Evolutionary conservation across 2,888 invertebrate species (phyloP), one percentile per base, ranked within the genome.

Genomic region (Apeira syringaria): DNA sequence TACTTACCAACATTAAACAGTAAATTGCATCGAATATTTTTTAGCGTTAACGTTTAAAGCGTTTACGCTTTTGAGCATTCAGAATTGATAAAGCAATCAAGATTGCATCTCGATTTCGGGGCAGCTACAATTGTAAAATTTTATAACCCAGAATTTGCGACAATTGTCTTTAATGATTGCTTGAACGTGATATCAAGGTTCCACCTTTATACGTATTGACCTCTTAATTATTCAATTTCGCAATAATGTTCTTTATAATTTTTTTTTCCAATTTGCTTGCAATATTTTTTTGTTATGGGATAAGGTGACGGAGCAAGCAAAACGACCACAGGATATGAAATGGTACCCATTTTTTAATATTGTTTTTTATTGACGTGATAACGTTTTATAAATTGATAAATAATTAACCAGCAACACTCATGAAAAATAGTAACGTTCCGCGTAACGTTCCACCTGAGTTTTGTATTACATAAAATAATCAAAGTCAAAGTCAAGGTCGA

Each of bases 81-180:
- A 30, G 45, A 45, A 47, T 55, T 57, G 51, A 62, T 64, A 57
- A 57, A 61, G 59, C 48, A 57, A 62, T 61, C 56, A 50, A 55
- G 53, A 53, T 53, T 33, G 35, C 38, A 42, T 39, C 40, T 27
- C 47, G 53, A 30, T 37, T 47, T 46, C 38, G 50, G 43, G 47
- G 40, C 17, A 17, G 39, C 42, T 47, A 40, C 40, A 49, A 73
- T 68, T 76, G 76, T 84, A 80, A 82, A 84, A 69, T 78, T 82
- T 84, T 84, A 84, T 80, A 67, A 80, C 80, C 76, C 65, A 49
- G 57, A 70, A 82, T 83, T 84, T 79, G 67, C 64, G 63, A 74
- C 74, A 73, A 74, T 81, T 72, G 68, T 57, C 59, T 62, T 57
- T 65, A 62, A 59, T 57, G 60, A 72, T 66, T 66, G 61, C 57